A percentile compares a stretch with the other conserved stretches of the same genome.
phyloP scores from a whole-genome alignment of 2,113 vertebrate species.

The Mesitornis unicolor region DNA sequence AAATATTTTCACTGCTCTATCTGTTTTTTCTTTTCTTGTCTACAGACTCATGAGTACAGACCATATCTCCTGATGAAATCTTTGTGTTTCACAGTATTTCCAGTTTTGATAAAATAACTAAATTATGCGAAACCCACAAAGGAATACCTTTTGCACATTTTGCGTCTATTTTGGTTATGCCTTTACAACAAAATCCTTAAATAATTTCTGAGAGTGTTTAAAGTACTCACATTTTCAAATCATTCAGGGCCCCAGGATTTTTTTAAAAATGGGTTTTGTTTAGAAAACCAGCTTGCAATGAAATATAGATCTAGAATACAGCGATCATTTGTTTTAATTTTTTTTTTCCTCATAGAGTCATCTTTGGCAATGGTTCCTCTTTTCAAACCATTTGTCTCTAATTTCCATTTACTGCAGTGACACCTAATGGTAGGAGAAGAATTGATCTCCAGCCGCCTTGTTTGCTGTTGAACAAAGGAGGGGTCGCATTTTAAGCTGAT shows the following conservation, averaged over 20 bases:
- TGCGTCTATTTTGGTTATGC: not conserved
- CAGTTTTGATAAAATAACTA: not conserved
- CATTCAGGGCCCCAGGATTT: not conserved
- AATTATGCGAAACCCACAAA: not conserved
- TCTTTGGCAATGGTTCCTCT: not conserved
- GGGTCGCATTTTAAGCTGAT: not conserved
- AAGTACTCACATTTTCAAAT: not conserved
- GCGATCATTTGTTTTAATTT: not conserved
- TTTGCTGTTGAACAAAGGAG: slow-evolving; percentile 56
- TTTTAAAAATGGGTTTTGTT: not conserved
- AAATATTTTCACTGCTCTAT: not conserved
- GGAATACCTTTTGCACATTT: not conserved
- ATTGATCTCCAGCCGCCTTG: slow-evolving; percentile 30
- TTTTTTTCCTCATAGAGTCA: not conserved
- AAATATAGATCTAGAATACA: not conserved
- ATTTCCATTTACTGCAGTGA: slow-evolving; percentile 69
- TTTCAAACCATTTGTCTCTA: slow-evolving; percentile 43
- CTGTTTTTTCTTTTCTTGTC: not conserved
- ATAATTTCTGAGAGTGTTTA: not conserved
- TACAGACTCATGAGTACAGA: not conserved
- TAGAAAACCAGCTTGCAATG: not conserved
- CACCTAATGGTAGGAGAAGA: slow-evolving; percentile 65
- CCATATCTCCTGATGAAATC: fast-evolving
- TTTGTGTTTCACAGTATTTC: not conserved
- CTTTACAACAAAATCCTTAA: not conserved